Conservation (phyloP, 2,888 invertebrate genomes). For the Pasiphila rectangulata region DNA sequence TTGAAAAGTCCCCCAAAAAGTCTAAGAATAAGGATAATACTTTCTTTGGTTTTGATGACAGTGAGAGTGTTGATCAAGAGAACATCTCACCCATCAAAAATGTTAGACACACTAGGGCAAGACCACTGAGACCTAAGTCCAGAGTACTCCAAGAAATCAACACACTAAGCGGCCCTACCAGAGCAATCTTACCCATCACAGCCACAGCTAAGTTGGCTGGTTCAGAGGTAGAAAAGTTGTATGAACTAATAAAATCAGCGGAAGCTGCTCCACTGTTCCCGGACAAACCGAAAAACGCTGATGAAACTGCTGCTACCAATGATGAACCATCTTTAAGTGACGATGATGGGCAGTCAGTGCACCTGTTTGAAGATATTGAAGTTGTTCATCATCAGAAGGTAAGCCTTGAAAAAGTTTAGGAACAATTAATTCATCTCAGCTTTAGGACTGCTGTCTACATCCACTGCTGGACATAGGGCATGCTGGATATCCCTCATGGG, state of each 20-base stretch:
- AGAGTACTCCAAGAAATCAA: conserved; percentile 62
- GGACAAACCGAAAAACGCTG: conserved; percentile 36
- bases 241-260: conserved; percentile 54
- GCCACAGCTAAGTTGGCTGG: conserved; percentile 50
- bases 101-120: conserved; percentile 37
- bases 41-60: conserved; percentile 75
- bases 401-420: too few relatives aligned
- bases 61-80: conserved; percentile 57
- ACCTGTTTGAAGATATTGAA: conserved; percentile 74
- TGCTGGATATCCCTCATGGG: too few relatives aligned
- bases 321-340: conserved; percentile 34
- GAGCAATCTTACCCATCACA: conserved; percentile 49
- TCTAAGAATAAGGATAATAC: conserved; percentile 47
- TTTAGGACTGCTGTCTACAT: too few relatives aligned
- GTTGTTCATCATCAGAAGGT: conserved; percentile 69
- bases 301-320: conserved; percentile 37
- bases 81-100: conserved; percentile 62
- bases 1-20: conserved; percentile 35
- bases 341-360: conserved; percentile 59
- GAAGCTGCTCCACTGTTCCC: conserved; percentile 53
- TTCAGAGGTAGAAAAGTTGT: conserved; percentile 52
- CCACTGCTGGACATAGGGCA: too few relatives aligned
- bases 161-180: conserved; percentile 47
- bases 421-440: too few relatives aligned
- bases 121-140: conserved; percentile 45